Evolutionary conservation across 2,888 invertebrate genomes (phyloP), one percentile per base, ranked within the genome.

Genomic region (Rhyacophila evoluta): DNA sequence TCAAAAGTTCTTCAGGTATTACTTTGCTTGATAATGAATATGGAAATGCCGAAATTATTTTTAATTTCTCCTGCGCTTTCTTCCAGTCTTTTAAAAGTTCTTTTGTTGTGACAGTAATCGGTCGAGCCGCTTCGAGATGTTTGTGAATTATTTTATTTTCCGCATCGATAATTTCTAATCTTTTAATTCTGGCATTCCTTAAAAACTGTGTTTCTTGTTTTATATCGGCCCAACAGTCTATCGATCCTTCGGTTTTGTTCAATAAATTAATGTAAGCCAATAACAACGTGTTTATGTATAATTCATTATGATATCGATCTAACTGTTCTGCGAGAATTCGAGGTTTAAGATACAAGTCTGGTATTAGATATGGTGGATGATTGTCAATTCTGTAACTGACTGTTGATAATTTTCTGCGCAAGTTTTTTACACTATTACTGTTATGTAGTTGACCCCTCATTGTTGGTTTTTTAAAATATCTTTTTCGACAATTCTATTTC

Each of bases 331-430:
- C 68, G 29, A 79, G 41, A 19, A 72, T 29, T 38, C 72, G 33
- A 4, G 79, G 41, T 25, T 75, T 75, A 19, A 79, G 72, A 29
- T 79, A 79, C 8, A 75, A 33, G 11, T 75, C 75, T 4, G 79
- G 79, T 19, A 68, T 75, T 8, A 79, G 27, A 15, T n/a, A 27
- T 2, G 72, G 79, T 27, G 79, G 74, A 37, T 36, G 29, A 10
- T 12, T 74, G 33, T 79, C 79, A 1, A 79, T 75, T 15, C 67
- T 39, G n/a, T n/a, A n/a, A n/a, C n/a, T n/a, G n/a, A n/a, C n/a
- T n/a, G n/a, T n/a, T n/a, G n/a, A n/a, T n/a, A n/a, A n/a, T n/a
- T n/a, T n/a, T n/a, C n/a, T n/a, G n/a, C n/a, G n/a, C n/a, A n/a
- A n/a, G n/a, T n/a, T n/a, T n/a, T n/a, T n/a, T n/a, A n/a, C n/a